Base-by-base conservation (phyloP, 2,797 vertebrate genomes). In the Labeo calbasu region DNA sequence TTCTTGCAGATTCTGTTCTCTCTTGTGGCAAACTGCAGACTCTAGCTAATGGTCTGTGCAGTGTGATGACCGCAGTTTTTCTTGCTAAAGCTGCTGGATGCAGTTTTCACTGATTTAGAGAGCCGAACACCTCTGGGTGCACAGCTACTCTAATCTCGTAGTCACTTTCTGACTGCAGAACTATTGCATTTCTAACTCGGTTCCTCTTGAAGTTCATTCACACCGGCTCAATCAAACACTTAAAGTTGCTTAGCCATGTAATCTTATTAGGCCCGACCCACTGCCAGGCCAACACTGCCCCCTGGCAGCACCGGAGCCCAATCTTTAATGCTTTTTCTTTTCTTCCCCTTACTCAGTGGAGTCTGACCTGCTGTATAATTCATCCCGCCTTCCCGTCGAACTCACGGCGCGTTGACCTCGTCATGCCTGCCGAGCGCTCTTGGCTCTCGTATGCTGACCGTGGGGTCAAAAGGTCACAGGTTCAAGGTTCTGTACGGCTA, bases 351-450 rank as follows among this genome's bases (percentile, higher is more conserved):
- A 25, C 53, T 48, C 68, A 46, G 50, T 48, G 65, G 69, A 61
- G 43, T 40, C 70, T 66, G 51, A 81, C 79, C 83, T 87, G 40
- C 68, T 85, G 51, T 88, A 90, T 90, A 80, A 90, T 88, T 88
- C 76, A 87, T 82, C 69, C 72, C 15, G 15, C 51, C 59, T 73
- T 65, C 43, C 81, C 5, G 3, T 17, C 25, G 78, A 69, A 71
- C 73, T 59, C 57, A 61, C 21, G 11, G 76, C 50, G 55, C 13
- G 2, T 50, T 73, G 69, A 77, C 77, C 84, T 51, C n/a, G 3
- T 5, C 11, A 15, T 46, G 53, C 76, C 53, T 72, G n/a, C 57
- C 14, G 13, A 66, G 5, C 19, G 17, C 40, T 43, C 12, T 73
- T 13, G 13, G 51, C 82, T 83, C 86, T 71, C 63, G 68, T 86